Base-by-base conservation (phyloP, 2,113 vertebrate species). In the Lasiurus borealis region DNA sequence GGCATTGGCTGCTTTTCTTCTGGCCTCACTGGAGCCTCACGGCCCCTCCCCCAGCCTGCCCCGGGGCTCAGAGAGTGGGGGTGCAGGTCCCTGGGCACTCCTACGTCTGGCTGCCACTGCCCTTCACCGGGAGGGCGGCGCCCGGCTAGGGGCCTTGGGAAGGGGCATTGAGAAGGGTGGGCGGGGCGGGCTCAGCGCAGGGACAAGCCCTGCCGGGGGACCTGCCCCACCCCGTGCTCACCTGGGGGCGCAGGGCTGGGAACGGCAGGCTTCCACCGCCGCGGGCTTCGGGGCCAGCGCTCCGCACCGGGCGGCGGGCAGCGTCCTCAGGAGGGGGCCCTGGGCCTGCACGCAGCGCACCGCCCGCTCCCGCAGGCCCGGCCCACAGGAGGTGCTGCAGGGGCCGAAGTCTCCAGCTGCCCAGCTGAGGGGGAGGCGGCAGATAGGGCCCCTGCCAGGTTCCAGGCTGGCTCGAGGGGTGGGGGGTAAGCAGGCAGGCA, bases 381-480 rank as follows among this genome's bases (percentile, higher is more conserved):
- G 97, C 1, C 98, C 98, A 72, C 98, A 99, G 75, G 97, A 97
- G 54, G 96, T 69, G 0, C 98, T 98, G 50, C 98, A 99, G 3
- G 98, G 96, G 18, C 98, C 97, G 68, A 98, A 98, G 90, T 80
- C 96, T 40, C 98, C 98, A 0, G 92, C 75, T 13, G 96, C 92
- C 98, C 99, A 99, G 57, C 98, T 98, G 95, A 40, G 95, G 96
- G 89, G 76, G 93, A 14, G 19, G 21, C 83, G 12, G 5, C 19
- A 44, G 68, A 40, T 73, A 0, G 5, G 78, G 27, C 10, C 19
- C 19, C 23, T 9, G 12, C 72, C 14, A 1, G 44, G 73, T 8
- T 16, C 15, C 16, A 4, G 2, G 23, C 25, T 59, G 64, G 44
- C 27, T 64, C n/a, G 31, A 25, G 34, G n/a, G 8, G 0, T 29